phyloP scores from a whole-genome alignment of 2,113 vertebrate species.

The Aleadryas rufinucha region DNA sequence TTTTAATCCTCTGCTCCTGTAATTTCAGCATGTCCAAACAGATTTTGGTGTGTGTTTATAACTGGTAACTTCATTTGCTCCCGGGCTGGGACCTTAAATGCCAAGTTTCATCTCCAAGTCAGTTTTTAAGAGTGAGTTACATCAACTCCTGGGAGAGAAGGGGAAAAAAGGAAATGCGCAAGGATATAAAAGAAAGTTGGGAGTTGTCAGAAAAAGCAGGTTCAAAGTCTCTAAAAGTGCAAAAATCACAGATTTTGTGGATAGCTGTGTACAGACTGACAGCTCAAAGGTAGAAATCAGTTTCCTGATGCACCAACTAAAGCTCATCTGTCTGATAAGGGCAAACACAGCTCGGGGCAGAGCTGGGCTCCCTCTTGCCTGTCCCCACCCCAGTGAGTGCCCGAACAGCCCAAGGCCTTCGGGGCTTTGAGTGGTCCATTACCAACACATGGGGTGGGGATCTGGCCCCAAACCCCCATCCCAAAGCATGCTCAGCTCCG shows the following conservation, averaged over 20 bases:
- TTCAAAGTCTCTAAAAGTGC: not conserved
- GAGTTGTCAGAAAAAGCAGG: not conserved
- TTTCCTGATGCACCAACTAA: not conserved
- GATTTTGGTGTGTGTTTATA: slow-evolving; percentile 63
- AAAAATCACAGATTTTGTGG: accelerated
- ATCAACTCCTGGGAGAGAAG: not conserved
- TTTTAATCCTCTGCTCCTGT: slow-evolving; percentile 60
- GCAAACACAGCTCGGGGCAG: not conserved
- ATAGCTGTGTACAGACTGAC: not conserved
- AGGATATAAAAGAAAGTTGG: not conserved
- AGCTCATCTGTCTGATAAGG: not conserved
- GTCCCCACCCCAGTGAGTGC: not conserved
- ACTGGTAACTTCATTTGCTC: slow-evolving; percentile 67
- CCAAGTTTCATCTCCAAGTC: slow-evolving; percentile 60
- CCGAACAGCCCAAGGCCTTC: not conserved
- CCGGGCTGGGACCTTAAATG: slow-evolving; percentile 52
- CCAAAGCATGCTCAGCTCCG: not conserved
- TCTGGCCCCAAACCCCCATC: not conserved
- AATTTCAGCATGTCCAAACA: slow-evolving; percentile 65
- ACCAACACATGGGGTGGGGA: accelerated
- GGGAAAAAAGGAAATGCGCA: not conserved
- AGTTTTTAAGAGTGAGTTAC: slow-evolving; percentile 33
- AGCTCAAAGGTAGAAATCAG: not conserved
- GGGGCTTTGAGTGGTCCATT: not conserved
- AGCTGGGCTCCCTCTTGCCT: not conserved